Conservation (phyloP, 2,113 vertebrate genomes). For the Varanus komodoensis region DNA sequence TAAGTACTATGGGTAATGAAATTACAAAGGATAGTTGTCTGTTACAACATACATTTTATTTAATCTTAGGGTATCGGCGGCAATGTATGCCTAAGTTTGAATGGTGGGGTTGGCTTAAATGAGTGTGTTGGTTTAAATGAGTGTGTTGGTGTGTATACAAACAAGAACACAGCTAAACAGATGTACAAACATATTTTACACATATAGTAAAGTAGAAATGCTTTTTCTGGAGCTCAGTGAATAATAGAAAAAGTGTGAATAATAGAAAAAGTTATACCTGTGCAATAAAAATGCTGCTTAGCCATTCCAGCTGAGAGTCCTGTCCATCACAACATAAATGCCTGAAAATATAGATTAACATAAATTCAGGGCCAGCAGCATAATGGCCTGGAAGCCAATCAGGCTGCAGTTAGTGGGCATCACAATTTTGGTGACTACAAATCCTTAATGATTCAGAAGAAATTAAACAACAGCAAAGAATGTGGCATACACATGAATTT, state of each 20-base stretch:
- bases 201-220: background rate
- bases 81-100: background rate
- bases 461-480: background rate
- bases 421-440: background rate
- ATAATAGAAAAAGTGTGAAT: background rate
- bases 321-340: constrained; percentile 89
- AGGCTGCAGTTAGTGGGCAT: background rate
- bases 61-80: background rate
- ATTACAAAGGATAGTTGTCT: background rate
- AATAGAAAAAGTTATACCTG: constrained; percentile 80
- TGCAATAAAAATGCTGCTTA: constrained; percentile 85
- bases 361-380: constrained; percentile 14
- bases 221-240: background rate
- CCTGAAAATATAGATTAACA: constrained; percentile 75
- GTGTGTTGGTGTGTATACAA: background rate
- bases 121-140: background rate
- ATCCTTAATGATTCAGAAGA: background rate
- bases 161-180: background rate
- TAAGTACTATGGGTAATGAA: background rate
- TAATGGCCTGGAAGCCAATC: background rate
- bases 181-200: background rate
- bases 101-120: background rate
- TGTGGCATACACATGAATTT: background rate
- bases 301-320: constrained; percentile 87
- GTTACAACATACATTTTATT: background rate